Conservation (phyloP, 2,888 invertebrate genomes). For the Cordilura impudica region DNA sequence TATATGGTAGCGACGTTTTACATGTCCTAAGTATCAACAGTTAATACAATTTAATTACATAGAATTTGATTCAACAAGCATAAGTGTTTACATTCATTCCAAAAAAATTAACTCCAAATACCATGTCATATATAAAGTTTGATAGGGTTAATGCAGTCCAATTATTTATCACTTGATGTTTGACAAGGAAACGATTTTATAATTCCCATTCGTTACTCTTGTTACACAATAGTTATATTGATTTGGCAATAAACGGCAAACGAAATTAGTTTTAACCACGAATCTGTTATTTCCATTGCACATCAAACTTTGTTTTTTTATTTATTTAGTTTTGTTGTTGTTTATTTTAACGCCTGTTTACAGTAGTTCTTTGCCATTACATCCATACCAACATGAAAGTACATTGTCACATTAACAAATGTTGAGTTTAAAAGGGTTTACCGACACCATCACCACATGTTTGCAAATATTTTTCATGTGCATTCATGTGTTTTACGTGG, state of each 20-base stretch:
- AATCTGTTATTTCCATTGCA: slow-evolving; percentile 35
- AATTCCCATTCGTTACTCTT: not conserved
- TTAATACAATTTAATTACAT: too few species aligned
- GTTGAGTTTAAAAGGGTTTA: too few species aligned
- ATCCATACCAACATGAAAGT: not conserved
- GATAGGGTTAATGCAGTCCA: too few species aligned
- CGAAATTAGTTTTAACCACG: slow-evolving; percentile 25
- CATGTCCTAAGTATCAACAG: too few species aligned
- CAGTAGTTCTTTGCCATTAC: not conserved
- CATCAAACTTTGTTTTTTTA: slow-evolving; percentile 1
- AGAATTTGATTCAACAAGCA: too few species aligned
- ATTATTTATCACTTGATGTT: slow-evolving; percentile 17
- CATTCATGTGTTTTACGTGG: not conserved
- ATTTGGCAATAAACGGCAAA: slow-evolving; percentile 27
- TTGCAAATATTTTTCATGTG: not conserved
- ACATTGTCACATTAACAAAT: too few species aligned
- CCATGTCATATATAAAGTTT: too few species aligned
- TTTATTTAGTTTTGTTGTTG: slow-evolving; percentile 6
- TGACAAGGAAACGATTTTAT: slow-evolving; percentile 21
- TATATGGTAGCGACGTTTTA: too few species aligned
- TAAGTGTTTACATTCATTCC: too few species aligned
- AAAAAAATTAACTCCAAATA: too few species aligned
- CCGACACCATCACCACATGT: not conserved
- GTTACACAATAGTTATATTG: not conserved
- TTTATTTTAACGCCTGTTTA: not conserved